phyloP scores from a whole-genome alignment of 2,113 vertebrate species.

The Salvelinus alpinus region DNA sequence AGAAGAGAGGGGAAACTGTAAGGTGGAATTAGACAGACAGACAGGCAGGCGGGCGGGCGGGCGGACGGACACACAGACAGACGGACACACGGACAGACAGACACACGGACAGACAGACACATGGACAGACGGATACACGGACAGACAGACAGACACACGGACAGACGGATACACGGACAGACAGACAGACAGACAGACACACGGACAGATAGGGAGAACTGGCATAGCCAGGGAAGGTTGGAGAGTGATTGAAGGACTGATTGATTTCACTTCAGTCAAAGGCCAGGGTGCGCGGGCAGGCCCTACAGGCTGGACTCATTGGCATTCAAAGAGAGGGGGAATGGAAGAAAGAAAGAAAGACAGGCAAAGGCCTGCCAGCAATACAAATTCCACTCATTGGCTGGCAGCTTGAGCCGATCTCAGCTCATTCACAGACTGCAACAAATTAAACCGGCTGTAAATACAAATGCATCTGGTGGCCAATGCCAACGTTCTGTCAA shows the following conservation, averaged over 20 bases:
- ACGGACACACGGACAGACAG: background rate
- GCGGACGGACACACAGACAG: slow-evolving; percentile 18
- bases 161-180: too few species aligned
- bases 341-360: slow-evolving; percentile 5
- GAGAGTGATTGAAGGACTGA: slow-evolving; percentile 66
- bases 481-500: background rate
- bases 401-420: slow-evolving; percentile 33
- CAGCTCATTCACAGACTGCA: slow-evolving; percentile 4
- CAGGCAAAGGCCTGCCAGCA: slow-evolving; percentile 40
- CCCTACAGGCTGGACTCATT: slow-evolving; percentile 51
- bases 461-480: slow-evolving; percentile 38
- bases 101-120: too few species aligned
- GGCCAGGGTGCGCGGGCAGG: slow-evolving; percentile 35
- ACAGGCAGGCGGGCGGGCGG: too few species aligned
- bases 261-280: slow-evolving; percentile 73
- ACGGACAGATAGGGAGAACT: slow-evolving; percentile 22
- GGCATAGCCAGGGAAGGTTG: slow-evolving; percentile 20
- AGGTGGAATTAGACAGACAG: slow-evolving; percentile 11
- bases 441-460: slow-evolving; percentile 52
- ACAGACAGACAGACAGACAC: background rate
- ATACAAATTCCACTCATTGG: slow-evolving; percentile 63
- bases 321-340: slow-evolving; percentile 50
- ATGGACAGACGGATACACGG: background rate
- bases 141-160: background rate
- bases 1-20: background rate